Evolutionary conservation across 2,797 vertebrate species (phyloP), one percentile per base, ranked within the genome.

Genomic region (Halcyon leucocephala): DNA sequence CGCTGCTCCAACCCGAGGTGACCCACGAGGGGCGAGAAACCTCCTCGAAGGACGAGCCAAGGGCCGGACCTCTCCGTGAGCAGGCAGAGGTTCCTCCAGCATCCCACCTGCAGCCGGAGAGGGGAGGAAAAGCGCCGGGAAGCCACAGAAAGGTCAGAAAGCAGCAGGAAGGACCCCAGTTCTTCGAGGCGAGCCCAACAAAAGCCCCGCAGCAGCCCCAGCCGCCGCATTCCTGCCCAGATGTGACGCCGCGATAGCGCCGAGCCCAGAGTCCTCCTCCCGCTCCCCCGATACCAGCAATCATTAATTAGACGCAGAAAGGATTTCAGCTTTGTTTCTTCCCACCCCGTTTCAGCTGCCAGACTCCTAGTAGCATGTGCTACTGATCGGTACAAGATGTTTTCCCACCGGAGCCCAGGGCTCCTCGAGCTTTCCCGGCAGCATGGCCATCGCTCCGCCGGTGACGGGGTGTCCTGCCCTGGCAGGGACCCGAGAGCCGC

Each of bases 301-400:
- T 93, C 94, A 86, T 96, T 96, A 96, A 97, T 95, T 94, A 95
- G 96, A 94, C 90, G 78, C 95, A 96, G 93, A 90, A 86, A 17
- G 81, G 92, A 82, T 96, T 85, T 93, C 92, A 96, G 92, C 92
- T 95, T 94, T 92, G 95, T 93, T 96, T 89, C 92, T 96, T 95
- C 83, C 89, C 96, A 96, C 95, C 96, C 96, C 80, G 91, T 48
- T 90, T 79, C 95, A 92, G 96, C 96, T 96, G 92, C 96, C 93
- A 96, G 94, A 94, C 90, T 96, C 95, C 94, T 95, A 96, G 95
- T 94, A 96, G 94, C 95, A 97, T 86, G 93, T 94, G 96, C 95
- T 97, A 96, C 93, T 95, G 95, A 97, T 96, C 88, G 44, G 46
- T 89, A 62, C 95, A 97, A 97, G 95, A 97, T 92, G 95, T 96